phyloP scores from a whole-genome alignment of 2,888 invertebrate genomes.

The Platycheirus albimanus region DNA sequence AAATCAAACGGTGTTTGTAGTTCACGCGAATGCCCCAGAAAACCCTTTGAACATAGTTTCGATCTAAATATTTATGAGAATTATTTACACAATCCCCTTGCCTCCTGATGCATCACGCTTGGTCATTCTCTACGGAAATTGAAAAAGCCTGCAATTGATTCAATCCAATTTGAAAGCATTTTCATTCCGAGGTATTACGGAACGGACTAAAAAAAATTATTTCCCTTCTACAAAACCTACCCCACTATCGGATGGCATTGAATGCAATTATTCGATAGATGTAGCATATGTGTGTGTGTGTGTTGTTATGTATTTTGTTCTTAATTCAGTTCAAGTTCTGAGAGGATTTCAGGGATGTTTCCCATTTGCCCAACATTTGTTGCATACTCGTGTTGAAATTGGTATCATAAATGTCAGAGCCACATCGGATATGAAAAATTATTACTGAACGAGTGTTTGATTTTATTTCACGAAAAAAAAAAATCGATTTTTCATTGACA shows the following conservation, averaged over 20 bases:
- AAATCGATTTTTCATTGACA: too few relatives aligned
- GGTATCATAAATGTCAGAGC: slow-evolving; percentile 5
- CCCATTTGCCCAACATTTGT: too few relatives aligned
- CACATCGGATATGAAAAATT: neutral
- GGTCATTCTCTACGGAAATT: slow-evolving; percentile 36
- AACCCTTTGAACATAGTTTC: slow-evolving; percentile 8
- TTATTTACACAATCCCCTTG: neutral
- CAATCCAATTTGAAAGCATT: slow-evolving; percentile 63
- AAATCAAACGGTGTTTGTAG: neutral
- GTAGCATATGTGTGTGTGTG: neutral
- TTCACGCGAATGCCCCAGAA: neutral
- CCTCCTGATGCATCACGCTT: neutral
- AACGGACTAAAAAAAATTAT: neutral
- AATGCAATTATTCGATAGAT: slow-evolving; percentile 32
- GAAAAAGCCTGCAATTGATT: slow-evolving; percentile 63
- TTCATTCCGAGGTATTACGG: slow-evolving; percentile 15
- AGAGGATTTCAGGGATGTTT: slow-evolving; percentile 13
- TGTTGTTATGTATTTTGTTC: slow-evolving; percentile 15
- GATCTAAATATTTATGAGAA: slow-evolving; percentile 20
- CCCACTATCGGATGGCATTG: neutral
- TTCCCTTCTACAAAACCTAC: neutral
- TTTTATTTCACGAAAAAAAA: too few relatives aligned
- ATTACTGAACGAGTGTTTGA: too few relatives aligned
- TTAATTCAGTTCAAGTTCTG: slow-evolving; percentile 17
- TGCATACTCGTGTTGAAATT: neutral